Base-by-base conservation (phyloP, 2,888 invertebrate species). In the Andricus curvator region DNA sequence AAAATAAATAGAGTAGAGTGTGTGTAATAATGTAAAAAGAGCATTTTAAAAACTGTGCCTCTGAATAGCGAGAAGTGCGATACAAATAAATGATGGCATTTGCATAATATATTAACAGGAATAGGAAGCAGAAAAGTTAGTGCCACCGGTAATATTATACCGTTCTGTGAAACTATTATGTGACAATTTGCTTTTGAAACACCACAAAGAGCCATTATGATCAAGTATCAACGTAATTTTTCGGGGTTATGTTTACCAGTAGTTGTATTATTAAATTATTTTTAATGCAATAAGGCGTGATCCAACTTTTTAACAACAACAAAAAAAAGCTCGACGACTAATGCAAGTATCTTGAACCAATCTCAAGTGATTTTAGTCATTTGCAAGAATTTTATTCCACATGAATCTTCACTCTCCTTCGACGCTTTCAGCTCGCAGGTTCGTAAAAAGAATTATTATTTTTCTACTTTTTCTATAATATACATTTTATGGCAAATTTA, bases 61-160 rank as follows among this genome's bases (percentile, higher is more conserved):
- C 3, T 9, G 56, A 56, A 56, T n/a, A 56, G 56, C 9, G n/a
- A 56, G 56, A 56, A n/a, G 56, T 3, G 56, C n/a, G 3, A 20
- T 56, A 11, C n/a, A 56, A 22, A 56, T 48, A n/a, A 56, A 56
- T 56, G 3, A 11, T n/a, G n/a, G n/a, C 9, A n/a, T 56, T n/a
- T 56, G n/a, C 56, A 56, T 56, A 56, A 56, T 56, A n/a, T n/a
- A 56, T 56, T 56, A 56, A n/a, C 56, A n/a, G n/a, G n/a, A n/a
- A 56, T 56, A 22, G 25, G 25, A 62, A 62, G 25, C 25, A 25
- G 13, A 13, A 62, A 62, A 25, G 11, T 56, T 25, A 15, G 25
- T 25, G 25, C 22, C 13, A 62, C 15, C 17, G 25, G 22, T 25
- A 62, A 62, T 62, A n/a, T 56, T 25, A n/a, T 56, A 62, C 17